Base-by-base conservation (phyloP, 1,140 invertebrate species). In the Metaphire vulgaris region DNA sequence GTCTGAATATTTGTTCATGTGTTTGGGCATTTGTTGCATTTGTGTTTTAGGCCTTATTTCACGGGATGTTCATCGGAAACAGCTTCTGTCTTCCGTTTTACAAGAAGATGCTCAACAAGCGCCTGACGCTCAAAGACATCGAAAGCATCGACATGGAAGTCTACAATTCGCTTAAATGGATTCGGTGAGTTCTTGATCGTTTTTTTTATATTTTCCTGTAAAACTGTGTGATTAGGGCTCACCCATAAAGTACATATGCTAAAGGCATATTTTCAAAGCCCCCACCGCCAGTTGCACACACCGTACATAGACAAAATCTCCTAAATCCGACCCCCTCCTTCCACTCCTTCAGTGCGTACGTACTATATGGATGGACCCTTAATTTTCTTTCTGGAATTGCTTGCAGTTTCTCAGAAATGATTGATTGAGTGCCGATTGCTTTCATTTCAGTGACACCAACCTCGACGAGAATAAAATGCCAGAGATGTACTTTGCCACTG, bases 71-170 rank as follows among this genome's bases (percentile, higher is more conserved):
- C 87, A 99, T 99, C 77, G 99, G 99, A 85, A 97, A 94, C 78
- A 97, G 97, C 14, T 99, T 99, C 84, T 99, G 97, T 0, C 93
- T 99, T 92, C 97, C 97, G 2, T 99, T 99, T 87, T 99, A 99
- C 86, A 99, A 99, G 85, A 89, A 96, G 79, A 99, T 99, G 97
- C 87, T 99, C 69, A 97, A 96, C 83, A 99, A 99, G 83, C 99
- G 98, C 85, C 89, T 99, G 69, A 92, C 92, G 1, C 95, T 97
- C 89, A 99, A 98, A 87, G 97, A 99, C 86, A 95, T 99, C 79
- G 97, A 99, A 87, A 95, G 94, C 0, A 97, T 99, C 75, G 97
- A 99, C 89, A 93, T 95, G 0, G 97, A 99, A 88, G 99, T 98
- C 86, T 99, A 98, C 83, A 99, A 98, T 87, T 99, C 97, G 0